phyloP scores from a whole-genome alignment of 2,113 vertebrate genomes.

The Guaruba guarouba region DNA sequence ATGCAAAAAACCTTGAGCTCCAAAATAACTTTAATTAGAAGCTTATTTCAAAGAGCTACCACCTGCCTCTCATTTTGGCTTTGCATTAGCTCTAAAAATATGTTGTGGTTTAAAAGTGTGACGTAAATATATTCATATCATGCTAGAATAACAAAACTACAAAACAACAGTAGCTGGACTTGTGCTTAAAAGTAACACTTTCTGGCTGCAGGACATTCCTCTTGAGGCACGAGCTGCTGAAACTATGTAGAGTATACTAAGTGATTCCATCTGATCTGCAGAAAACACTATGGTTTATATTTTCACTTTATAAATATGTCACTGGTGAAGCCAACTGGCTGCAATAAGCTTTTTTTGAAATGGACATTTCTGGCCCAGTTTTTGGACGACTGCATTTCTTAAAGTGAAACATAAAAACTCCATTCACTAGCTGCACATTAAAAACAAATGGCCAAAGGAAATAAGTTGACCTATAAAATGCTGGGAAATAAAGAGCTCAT shows the following conservation, averaged over 20 bases:
- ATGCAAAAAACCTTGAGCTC: not conserved
- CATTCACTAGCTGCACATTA: slow-evolving; percentile 44
- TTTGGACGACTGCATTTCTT: slow-evolving; percentile 55
- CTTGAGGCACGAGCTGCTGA: slow-evolving; percentile 39
- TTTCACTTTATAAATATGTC: slow-evolving; percentile 75
- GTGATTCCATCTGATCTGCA: slow-evolving; percentile 72
- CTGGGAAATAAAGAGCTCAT: not conserved
- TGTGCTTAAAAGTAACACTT: slow-evolving; percentile 55
- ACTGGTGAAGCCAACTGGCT: slow-evolving; percentile 67
- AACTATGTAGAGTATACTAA: slow-evolving; percentile 52
- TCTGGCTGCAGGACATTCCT: slow-evolving; percentile 35
- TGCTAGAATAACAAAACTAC: not conserved
- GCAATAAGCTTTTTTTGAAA: slow-evolving; percentile 54
- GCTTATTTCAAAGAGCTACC: slow-evolving; percentile 15
- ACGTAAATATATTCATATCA: not conserved
- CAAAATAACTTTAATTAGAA: slow-evolving; percentile 22
- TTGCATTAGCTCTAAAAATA: slow-evolving; percentile 13
- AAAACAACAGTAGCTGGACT: slow-evolving; percentile 60
- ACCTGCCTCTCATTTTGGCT: not conserved
- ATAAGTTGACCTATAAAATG: slow-evolving; percentile 44
- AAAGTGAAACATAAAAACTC: slow-evolving; percentile 52
- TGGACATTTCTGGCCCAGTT: slow-evolving; percentile 60
- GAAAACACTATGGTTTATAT: slow-evolving; percentile 62
- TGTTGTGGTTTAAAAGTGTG: not conserved
- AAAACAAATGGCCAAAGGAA: slow-evolving; percentile 62